Evolutionary conservation across 2,113 vertebrate species (phyloP).

Genomic region (Numida meleagris): DNA sequence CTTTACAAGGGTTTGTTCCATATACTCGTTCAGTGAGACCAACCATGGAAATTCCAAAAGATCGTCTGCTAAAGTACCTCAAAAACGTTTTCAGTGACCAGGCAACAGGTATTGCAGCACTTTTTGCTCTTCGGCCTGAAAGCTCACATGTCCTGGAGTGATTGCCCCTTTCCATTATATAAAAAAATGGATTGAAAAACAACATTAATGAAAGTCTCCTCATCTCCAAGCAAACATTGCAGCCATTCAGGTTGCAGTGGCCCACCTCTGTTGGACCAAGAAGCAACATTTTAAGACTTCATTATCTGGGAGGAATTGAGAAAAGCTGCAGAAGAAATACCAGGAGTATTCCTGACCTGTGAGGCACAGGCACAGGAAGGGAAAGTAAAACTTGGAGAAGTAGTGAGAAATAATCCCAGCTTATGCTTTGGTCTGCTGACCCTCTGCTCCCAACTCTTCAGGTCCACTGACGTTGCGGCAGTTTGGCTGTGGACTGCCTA

Average conservation of each 20-base stretch:
- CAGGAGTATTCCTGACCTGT: not conserved
- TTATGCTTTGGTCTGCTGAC: not conserved
- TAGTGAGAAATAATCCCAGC: not conserved
- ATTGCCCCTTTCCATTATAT: not conserved
- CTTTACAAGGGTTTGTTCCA: slow-evolving; percentile 63
- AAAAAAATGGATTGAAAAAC: not conserved
- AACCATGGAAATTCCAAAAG: slow-evolving; percentile 72
- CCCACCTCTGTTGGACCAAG: not conserved
- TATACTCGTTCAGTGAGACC: slow-evolving; percentile 65
- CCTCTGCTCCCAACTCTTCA: slow-evolving; percentile 45
- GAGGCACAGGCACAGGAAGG: not conserved
- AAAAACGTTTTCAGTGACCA: slow-evolving; percentile 60
- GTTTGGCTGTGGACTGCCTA: slow-evolving; percentile 73
- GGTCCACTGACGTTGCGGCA: slow-evolving; percentile 70
- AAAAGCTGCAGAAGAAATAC: not conserved
- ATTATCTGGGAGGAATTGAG: not conserved
- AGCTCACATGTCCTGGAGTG: not conserved
- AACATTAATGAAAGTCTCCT: not conserved
- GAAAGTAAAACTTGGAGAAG: not conserved
- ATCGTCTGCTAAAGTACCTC: slow-evolving; percentile 77
- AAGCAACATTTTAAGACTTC: not conserved
- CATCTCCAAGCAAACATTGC: not conserved
- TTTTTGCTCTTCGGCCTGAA: not conserved
- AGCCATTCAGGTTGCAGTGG: not conserved
- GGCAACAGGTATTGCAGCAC: slow-evolving; percentile 64